These are phyloP conservation scores for Brachylomia viminalis DNA, from an alignment of 2,888 invertebrate genomes.

Conservation along the genomic window DNA sequence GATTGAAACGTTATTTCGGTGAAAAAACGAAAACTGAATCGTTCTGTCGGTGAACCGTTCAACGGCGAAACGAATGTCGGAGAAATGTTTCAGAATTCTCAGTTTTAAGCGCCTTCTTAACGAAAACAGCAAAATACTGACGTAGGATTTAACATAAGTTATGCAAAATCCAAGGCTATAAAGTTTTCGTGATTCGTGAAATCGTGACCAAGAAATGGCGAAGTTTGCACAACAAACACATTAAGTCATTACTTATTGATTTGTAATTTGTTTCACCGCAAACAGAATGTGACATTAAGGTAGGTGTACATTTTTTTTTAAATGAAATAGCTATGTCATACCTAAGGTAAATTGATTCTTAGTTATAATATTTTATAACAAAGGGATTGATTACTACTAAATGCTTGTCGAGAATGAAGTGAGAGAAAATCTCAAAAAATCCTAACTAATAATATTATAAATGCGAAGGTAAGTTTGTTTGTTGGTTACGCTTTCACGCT, in stretches of 20 bases:
- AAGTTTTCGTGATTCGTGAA: constrained; percentile 29
- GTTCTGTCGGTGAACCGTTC: too few species aligned
- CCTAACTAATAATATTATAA: too few species aligned
- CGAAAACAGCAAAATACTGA: not conserved
- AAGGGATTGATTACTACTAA: not conserved
- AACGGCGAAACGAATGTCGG: too few species aligned
- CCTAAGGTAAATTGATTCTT: not conserved
- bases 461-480: too few species aligned
- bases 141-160: constrained; percentile 3
- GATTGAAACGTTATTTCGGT: too few species aligned
- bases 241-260: constrained; percentile 53
- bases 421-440: too few species aligned
- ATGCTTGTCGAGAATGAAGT: too few species aligned
- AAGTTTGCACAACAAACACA: constrained; percentile 46
- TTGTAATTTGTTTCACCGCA: constrained; percentile 47
- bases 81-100: too few species aligned
- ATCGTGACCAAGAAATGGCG: constrained; percentile 43
- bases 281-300: constrained; percentile 23
- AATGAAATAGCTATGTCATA: not conserved
- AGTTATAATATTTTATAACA: not conserved
- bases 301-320: not conserved
- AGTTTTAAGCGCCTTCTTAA: not conserved
- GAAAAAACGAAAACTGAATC: too few species aligned
- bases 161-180: constrained; percentile 15
- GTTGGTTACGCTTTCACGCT: too few species aligned